A percentile compares a stretch with the other conserved stretches of the same genome.
phyloP scores from a whole-genome alignment of 2,797 vertebrate species.

The Meda fulgida region DNA sequence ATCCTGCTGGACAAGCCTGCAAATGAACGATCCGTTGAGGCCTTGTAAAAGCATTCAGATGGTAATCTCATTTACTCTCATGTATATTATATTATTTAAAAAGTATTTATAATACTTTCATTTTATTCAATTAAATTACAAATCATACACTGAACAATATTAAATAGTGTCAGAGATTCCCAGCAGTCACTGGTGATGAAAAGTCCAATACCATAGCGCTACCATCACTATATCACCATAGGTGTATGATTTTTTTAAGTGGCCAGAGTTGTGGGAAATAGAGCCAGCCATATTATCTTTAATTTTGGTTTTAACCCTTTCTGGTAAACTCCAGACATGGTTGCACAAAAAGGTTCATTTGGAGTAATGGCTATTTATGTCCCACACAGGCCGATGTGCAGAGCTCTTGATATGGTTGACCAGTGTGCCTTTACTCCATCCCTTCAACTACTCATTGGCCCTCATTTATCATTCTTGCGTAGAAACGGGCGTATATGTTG shows the following conservation, averaged over 20 bases:
- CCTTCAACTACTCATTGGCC: background rate
- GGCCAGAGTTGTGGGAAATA: background rate
- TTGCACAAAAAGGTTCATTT: conserved; percentile 6
- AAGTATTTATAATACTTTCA: background rate
- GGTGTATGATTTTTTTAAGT: background rate
- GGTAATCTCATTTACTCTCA: background rate
- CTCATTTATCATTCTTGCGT: too few species aligned
- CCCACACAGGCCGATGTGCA: background rate
- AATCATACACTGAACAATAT: background rate
- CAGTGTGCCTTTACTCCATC: background rate
- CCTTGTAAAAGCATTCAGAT: conserved; percentile 9
- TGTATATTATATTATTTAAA: background rate
- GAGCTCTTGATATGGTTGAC: background rate
- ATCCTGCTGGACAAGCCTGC: conserved; percentile 88
- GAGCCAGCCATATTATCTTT: background rate
- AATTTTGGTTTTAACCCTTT: background rate
- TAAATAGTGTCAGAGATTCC: background rate
- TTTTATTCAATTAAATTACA: background rate
- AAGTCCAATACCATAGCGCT: background rate
- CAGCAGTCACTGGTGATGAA: background rate
- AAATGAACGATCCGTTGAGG: conserved; percentile 13
- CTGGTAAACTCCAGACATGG: conserved; percentile 22
- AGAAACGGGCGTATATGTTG: too few species aligned
- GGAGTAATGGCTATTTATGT: conserved; percentile 24
- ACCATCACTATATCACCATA: background rate